Base-by-base conservation (phyloP, 2,797 vertebrate genomes). In the Podargus strigoides region DNA sequence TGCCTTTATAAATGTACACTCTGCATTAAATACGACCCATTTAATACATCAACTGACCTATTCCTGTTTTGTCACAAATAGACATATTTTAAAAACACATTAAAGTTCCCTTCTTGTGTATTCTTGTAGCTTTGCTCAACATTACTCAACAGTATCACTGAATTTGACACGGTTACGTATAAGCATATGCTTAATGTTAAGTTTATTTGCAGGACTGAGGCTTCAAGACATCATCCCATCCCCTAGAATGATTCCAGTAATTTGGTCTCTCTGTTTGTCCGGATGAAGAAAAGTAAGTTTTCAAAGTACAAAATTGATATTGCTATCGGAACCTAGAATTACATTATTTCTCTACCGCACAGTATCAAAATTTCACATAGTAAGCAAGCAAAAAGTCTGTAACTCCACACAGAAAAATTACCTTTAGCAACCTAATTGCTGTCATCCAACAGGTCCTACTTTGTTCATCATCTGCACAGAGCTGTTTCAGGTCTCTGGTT, bases 371-470 rank as follows among this genome's bases (percentile, higher is more conserved):
- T 55, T 64, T 74, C 73, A 76, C 3, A 72, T 3, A 49, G 34
- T 39, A 69, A 50, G 44, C 41, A 30, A 56, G 39, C 19, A 78
- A 66, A 49, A 89, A 90, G 78, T 42, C n/a, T n/a, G n/a, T 56
- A 90, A 83, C 9, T 30, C 32, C 13, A 59, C 36, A 47, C n/a
- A 62, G 46, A 60, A 67, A 93, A 55, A 89, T 97, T 98, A 99
- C 99, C 99, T 99, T 99, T 95, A 99, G 98, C 97, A 99, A 98
- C 94, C 99, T 98, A 98, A 99, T 98, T 93, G 99, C 99, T 32
- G 99, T 99, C 98, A 99, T 98, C 99, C 99, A 99, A 94, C 99
- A 99, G 89, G 98, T 99, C 97, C 98, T 99, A 96, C 97, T 99
- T 97, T 98, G 98, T 91, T 99, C 99, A 92, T 99, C 99, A 96